phyloP scores from a whole-genome alignment of 2,888 invertebrate genomes.

The Corbicula japonica region DNA sequence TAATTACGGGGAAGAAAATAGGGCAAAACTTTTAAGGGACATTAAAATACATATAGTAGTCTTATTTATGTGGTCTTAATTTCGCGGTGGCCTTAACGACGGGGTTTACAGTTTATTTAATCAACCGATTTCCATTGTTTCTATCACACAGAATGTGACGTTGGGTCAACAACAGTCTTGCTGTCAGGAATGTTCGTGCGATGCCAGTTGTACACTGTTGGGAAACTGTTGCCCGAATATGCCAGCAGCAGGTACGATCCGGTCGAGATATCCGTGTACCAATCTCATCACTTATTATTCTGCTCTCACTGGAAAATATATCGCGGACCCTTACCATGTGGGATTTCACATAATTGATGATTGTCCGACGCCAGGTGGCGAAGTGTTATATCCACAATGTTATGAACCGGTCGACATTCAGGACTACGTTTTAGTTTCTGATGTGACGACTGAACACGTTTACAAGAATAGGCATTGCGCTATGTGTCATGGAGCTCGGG shows the following conservation, averaged over 20 bases:
- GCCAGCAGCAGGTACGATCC: background rate
- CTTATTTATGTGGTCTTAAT: too few species aligned
- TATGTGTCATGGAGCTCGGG: background rate
- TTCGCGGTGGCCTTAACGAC: too few species aligned
- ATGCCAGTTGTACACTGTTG: background rate
- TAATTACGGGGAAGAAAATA: too few species aligned
- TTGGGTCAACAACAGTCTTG: too few species aligned
- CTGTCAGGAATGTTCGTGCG: background rate
- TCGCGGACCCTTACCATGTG: background rate
- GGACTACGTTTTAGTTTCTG: background rate
- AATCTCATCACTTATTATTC: background rate
- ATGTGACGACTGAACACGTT: background rate
- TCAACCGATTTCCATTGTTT: too few species aligned
- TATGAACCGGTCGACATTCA: background rate
- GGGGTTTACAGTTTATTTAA: too few species aligned
- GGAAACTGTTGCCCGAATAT: slow-evolving; percentile 3
- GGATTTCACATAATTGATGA: background rate
- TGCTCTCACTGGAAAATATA: background rate
- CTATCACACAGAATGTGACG: too few species aligned
- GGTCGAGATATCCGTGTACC: background rate
- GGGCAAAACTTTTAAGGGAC: too few species aligned
- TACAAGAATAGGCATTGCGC: background rate
- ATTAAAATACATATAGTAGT: too few species aligned
- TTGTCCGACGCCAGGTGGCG: background rate
- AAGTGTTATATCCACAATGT: background rate